phyloP scores from a whole-genome alignment of 2,888 invertebrate genomes.

The Calephelis perditalis region DNA sequence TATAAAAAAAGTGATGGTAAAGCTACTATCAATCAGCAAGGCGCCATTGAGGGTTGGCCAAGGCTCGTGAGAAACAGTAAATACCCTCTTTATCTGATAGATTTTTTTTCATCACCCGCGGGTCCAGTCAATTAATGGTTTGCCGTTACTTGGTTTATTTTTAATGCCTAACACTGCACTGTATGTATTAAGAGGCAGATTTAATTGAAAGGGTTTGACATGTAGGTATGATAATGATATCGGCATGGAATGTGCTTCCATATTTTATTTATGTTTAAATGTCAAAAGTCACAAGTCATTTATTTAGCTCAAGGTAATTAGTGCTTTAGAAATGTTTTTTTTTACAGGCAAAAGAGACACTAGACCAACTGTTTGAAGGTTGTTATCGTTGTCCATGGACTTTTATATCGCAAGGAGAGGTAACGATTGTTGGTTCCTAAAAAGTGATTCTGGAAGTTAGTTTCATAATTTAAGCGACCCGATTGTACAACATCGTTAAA shows the following conservation, averaged over 20 bases:
- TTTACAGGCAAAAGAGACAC: too few relatives aligned
- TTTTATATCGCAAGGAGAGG: too few relatives aligned
- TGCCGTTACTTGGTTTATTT: constrained; percentile 73
- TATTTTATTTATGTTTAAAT: constrained; percentile 25
- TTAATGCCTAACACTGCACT: constrained; percentile 53
- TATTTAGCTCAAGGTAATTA: not conserved
- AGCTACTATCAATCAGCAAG: constrained; percentile 75
- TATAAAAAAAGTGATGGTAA: constrained; percentile 49
- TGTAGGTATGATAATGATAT: constrained; percentile 54
- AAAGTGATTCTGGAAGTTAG: too few relatives aligned
- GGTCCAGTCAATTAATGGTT: constrained; percentile 76
- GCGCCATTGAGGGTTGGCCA: constrained; percentile 76
- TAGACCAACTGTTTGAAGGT: too few relatives aligned
- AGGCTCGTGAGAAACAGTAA: constrained; percentile 76
- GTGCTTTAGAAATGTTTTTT: too few relatives aligned
- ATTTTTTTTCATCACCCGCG: constrained; percentile 69
- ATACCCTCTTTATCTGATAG: constrained; percentile 74
- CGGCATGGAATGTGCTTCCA: constrained; percentile 40
- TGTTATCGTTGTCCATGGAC: too few relatives aligned
- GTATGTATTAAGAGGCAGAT: constrained; percentile 56
- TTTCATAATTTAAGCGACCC: too few relatives aligned
- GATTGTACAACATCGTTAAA: too few relatives aligned
- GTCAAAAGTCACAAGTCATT: constrained; percentile 11
- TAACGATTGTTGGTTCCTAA: too few relatives aligned
- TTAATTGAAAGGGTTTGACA: constrained; percentile 68